Percentiles rank a stretch among this genome's conserved stretches.
Conservation (phyloP, 2,888 invertebrate species). For the Tupiocoris notatus region DNA sequence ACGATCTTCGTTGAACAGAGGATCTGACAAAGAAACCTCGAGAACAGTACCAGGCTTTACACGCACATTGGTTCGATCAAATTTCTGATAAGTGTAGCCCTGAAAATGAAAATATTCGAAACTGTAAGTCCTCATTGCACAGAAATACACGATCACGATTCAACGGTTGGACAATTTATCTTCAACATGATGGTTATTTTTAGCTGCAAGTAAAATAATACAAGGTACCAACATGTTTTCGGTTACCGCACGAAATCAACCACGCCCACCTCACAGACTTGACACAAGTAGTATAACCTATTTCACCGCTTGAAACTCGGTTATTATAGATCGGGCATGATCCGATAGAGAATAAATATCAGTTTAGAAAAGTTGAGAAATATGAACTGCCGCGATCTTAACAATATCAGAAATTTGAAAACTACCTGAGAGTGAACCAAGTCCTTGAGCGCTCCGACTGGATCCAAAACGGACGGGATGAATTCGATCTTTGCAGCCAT, state of each 20-base stretch:
- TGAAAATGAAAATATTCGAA: constrained; percentile 13
- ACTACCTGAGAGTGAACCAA: constrained; percentile 49
- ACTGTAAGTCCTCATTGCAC: too few species aligned
- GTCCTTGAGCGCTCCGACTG: constrained; percentile 46
- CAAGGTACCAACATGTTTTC: too few species aligned
- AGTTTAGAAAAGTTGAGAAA: too few species aligned
- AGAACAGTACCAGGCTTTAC: constrained; percentile 41
- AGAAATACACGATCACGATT: too few species aligned
- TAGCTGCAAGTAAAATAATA: too few species aligned
- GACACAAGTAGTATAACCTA: too few species aligned
- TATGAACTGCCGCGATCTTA: too few species aligned
- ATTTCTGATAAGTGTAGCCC: constrained; percentile 28
- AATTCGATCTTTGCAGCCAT: constrained; percentile 47
- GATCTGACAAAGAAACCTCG: constrained; percentile 50
- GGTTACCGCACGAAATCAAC: not conserved
- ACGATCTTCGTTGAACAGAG: constrained; percentile 47
- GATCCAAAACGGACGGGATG: constrained; percentile 47
- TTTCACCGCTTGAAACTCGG: too few species aligned
- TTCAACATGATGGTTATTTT: too few species aligned
- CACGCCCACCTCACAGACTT: constrained; percentile 18
- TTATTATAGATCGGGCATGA: too few species aligned
- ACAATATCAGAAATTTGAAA: not conserved
- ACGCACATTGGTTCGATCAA: constrained; percentile 39
- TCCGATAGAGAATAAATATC: too few species aligned
- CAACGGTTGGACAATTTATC: too few species aligned